phyloP scores from a whole-genome alignment of 2,797 vertebrate genomes.

The Masticophis lateralis region DNA sequence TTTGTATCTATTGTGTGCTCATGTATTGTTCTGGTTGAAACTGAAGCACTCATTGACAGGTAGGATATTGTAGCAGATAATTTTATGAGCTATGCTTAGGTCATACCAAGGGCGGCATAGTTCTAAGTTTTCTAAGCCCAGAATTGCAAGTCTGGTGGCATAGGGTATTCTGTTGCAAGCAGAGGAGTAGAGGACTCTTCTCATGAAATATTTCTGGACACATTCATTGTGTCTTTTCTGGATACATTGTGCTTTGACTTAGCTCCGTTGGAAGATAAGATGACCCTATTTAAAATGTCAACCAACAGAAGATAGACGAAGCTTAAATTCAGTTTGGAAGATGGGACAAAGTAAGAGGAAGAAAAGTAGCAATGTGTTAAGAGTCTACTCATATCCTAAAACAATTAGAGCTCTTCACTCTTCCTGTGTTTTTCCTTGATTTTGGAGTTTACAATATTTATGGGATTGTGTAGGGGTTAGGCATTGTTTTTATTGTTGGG shows the following conservation, averaged over 20 bases:
- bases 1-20: no score
- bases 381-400: background rate
- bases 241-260: background rate
- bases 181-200: no score
- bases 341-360: background rate
- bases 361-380: background rate
- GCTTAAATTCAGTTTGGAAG: background rate
- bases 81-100: no score
- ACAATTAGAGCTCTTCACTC: background rate
- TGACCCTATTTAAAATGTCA: background rate
- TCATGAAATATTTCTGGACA: no score
- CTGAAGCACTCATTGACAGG: no score
- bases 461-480: background rate
- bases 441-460: background rate
- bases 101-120: no score
- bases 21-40: no score
- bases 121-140: no score
- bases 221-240: no score
- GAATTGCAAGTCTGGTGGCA: no score
- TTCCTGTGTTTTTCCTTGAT: background rate
- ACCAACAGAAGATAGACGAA: background rate
- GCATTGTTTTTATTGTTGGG: background rate
- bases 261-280: background rate
- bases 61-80: no score
- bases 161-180: no score